Evolutionary conservation across 1,140 invertebrate species (phyloP), one percentile per base, ranked within the genome.

Genomic region (Macrosteles quadrilineatus): DNA sequence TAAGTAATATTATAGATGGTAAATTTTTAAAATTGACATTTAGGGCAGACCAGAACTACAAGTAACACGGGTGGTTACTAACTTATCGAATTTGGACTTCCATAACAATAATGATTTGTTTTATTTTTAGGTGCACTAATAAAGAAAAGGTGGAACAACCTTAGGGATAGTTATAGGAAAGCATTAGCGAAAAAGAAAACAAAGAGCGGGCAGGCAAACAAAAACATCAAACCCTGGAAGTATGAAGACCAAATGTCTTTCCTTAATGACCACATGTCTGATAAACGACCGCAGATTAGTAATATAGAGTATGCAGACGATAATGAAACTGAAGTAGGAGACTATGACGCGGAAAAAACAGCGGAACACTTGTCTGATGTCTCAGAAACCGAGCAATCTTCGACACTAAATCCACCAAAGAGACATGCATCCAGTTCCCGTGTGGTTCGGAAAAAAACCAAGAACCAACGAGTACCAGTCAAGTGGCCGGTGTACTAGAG

Each of bases 121-220:
- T 68, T 27, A 25, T 57, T 68, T 68, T 43, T 23, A 71, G 70
- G 55, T 14, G 6, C 17, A 62, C 53, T 69, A 45, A 68, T 67
- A 9, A 71, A 71, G 64, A 71, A 69, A 69, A 57, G 36, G 57
- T 71, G 67, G 57, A 69, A 66, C 67, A 71, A 67, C 43, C 67
- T 71, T 21, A 65, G 70, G 25, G 50, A 55, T 55, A 9, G 6
- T 55, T 55, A 55, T 19, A 55, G 50, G 19, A 55, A 55, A 21
- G 19, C 50, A 55, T 25, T 55, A 55, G 6, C 19, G 50, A 55
- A 55, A 55, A 55, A 55, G 17, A 55, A 55, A 55, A 55, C 50
- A 55, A 55, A 55, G 50, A 55, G 50, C 19, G 50, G 50, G 50
- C 50, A 55, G 50, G 50, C 50, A 55, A 55, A 17, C 17, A 55